Evolutionary conservation across 2,113 vertebrate genomes (phyloP).

Genomic region (Anguilla rostrata): DNA sequence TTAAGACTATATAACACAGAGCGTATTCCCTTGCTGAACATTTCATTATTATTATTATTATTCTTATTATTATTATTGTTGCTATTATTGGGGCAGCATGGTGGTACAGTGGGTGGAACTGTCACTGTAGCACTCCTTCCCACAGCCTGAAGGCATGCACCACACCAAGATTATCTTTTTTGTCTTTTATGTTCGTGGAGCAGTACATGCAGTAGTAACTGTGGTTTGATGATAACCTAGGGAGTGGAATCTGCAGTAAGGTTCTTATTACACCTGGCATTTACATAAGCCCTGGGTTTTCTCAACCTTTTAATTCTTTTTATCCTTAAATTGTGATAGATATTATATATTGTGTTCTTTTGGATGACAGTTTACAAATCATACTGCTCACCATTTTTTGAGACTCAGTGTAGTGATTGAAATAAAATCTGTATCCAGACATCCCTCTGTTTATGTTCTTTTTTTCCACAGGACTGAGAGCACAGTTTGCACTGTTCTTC

Average conservation of each 20-base stretch:
- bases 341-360: conserved; percentile 65
- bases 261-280: conserved; percentile 71
- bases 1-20: too few species aligned
- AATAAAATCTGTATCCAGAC: conserved; percentile 70
- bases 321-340: conserved; percentile 35
- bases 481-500: neutral
- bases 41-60: too few species aligned
- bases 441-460: conserved; percentile 51
- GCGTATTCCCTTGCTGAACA: too few species aligned
- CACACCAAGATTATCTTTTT: neutral
- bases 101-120: too few species aligned
- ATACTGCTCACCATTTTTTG: conserved; percentile 47
- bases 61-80: too few species aligned
- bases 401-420: conserved; percentile 53
- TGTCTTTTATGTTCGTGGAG: neutral
- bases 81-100: too few species aligned
- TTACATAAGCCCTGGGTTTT: conserved; percentile 75
- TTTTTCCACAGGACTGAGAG: neutral
- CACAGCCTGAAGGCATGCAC: neutral
- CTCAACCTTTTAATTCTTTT: conserved; percentile 69
- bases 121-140: too few species aligned
- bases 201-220: conserved; percentile 59
- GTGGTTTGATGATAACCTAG: conserved; percentile 69
- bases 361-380: conserved; percentile 48
- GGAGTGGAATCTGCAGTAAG: conserved; percentile 66